These are phyloP conservation scores for Sisor rabdophorus DNA, from an alignment of 2,113 vertebrate genomes.

Conservation along the genomic window DNA sequence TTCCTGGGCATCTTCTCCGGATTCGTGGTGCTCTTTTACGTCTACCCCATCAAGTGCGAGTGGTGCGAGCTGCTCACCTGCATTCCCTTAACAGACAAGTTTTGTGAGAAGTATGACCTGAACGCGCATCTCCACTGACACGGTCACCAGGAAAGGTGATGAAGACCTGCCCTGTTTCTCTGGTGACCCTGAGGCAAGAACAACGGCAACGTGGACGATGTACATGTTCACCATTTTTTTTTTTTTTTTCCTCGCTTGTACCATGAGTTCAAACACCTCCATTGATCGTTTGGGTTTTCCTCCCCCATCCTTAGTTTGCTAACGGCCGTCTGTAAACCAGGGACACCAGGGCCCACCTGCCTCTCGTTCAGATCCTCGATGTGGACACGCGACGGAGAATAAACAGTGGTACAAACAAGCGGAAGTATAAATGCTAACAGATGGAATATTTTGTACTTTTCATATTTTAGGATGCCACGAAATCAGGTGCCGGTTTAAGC, in stretches of 20 bases:
- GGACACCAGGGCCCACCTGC: constrained; percentile 53
- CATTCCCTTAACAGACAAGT: constrained; percentile 98
- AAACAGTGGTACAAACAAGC: constrained; percentile 58
- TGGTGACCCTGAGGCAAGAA: background rate
- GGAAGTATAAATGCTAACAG: constrained; percentile 40
- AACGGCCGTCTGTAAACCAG: constrained; percentile 51
- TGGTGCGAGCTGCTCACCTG: constrained; percentile 98
- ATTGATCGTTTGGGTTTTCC: constrained; percentile 8
- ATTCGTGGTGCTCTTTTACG: constrained; percentile 91
- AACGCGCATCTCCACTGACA: constrained; percentile 93
- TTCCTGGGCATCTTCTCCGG: constrained; percentile 92
- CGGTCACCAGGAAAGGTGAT: background rate
- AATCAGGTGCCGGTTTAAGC: constrained; percentile 51
- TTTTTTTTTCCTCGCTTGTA: constrained; percentile 57
- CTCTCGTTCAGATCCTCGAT: constrained; percentile 47
- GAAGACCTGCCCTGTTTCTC: constrained; percentile 19
- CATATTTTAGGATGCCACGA: constrained; percentile 58
- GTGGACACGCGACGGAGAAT: constrained; percentile 43
- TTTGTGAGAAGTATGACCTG: constrained; percentile 98
- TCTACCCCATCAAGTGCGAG: constrained; percentile 90
- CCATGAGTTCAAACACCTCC: constrained; percentile 54
- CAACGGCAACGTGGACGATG: constrained; percentile 59
- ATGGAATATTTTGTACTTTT: constrained; percentile 45
- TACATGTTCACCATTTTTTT: constrained; percentile 56
- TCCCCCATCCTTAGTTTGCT: constrained; percentile 36